Evolutionary conservation across 1,140 invertebrate genomes (phyloP), one percentile per base, ranked within the genome.

Genomic region (Homalodisca vitripennis): DNA sequence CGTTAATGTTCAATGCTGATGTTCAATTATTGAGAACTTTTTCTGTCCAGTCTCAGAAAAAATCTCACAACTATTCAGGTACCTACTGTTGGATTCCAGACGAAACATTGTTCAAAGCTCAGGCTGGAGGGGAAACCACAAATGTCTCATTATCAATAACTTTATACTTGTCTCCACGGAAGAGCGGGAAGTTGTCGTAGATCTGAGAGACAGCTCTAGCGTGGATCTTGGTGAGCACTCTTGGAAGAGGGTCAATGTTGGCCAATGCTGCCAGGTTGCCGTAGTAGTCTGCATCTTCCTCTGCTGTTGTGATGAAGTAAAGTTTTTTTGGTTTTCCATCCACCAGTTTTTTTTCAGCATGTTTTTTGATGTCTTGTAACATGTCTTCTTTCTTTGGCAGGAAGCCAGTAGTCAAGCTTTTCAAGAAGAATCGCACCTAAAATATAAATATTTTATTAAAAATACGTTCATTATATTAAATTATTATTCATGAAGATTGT

Each of bases 361-460:
- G 72, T 2, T 34, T 24, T 1, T 73, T 66, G 2, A 71, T 70
- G 41, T 75, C 74, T 17, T 68, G 63, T 10, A 83, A 73, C 92
- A 95, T 93, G 72, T 85, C 80, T 60, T 86, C 80, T 62, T 80
- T 80, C 0, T 79, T 76, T 0, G 92, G 92, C 14, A 94, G 82
- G 20, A 79, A 71, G 34, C 17, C 74, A 0, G 87, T 88, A 66
- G 80, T 83, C 75, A 92, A 85, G 62, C 83, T 85, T 66, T 86
- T 85, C 32, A 93, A 74, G 65, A 88, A 85, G 74, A 90, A 92
- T 47, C 87, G 82, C 1, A 88, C 84, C 88, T 90, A 17, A n/a
- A n/a, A n/a, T n/a, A n/a, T n/a, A n/a, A n/a, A n/a, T n/a, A n/a
- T n/a, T n/a, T n/a, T n/a, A n/a, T n/a, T n/a, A n/a, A n/a, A n/a